phyloP scores from a whole-genome alignment of 2,888 invertebrate species.

The Trichogramma evanescens region DNA sequence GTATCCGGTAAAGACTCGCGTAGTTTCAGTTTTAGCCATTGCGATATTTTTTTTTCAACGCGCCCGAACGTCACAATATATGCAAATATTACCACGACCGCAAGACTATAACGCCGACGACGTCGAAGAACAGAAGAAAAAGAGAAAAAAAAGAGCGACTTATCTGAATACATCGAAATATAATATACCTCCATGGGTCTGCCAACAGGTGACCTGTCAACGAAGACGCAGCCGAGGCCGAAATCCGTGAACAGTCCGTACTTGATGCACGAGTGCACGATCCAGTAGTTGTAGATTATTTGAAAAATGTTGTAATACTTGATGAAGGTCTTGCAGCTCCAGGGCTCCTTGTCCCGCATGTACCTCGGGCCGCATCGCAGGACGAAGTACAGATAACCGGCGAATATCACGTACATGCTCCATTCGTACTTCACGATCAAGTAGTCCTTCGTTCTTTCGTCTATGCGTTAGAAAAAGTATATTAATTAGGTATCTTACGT shows the following conservation, averaged over 20 bases:
- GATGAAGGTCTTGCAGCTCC: conserved; percentile 59
- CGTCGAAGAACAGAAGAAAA: no score
- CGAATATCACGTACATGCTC: conserved; percentile 50
- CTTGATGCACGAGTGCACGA: conserved; percentile 43
- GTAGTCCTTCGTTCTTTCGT: conserved; percentile 58
- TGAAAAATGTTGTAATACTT: conserved; percentile 75
- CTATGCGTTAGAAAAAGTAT: conserved; percentile 39
- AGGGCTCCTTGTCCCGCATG: conserved; percentile 66
- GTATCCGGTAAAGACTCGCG: no score
- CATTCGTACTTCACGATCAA: conserved; percentile 57
- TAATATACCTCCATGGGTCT: conserved; percentile 18
- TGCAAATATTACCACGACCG: no score
- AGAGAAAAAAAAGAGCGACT: no score
- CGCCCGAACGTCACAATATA: no score
- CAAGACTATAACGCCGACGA: no score
- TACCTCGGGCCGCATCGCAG: conserved; percentile 56
- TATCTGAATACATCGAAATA: background rate
- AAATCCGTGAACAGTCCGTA: conserved; percentile 56
- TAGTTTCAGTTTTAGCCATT: no score
- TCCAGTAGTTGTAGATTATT: conserved; percentile 35
- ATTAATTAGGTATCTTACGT: background rate
- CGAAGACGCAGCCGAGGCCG: conserved; percentile 58
- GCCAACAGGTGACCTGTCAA: conserved; percentile 60
- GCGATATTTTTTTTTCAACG: no score
- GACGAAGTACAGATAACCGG: conserved; percentile 54